Conservation (phyloP, 2,113 vertebrate genomes). For the Nibea albiflora region DNA sequence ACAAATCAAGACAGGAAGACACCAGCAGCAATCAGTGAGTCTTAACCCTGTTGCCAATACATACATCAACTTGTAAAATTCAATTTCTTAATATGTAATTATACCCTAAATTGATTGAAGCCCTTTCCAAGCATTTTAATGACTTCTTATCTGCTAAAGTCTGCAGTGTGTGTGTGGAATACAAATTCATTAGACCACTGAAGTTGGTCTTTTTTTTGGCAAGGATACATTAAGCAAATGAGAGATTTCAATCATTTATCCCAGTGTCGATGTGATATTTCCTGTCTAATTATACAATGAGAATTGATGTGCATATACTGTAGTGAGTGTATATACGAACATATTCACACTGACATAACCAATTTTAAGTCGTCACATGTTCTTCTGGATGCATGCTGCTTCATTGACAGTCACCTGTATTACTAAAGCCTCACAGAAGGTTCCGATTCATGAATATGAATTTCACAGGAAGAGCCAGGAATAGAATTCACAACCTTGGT, state of each 20-base stretch:
- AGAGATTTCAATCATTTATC: background rate
- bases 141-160: slow-evolving; percentile 26
- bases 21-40: background rate
- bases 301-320: background rate
- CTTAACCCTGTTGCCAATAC: slow-evolving; percentile 4
- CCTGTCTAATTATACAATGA: slow-evolving; percentile 10
- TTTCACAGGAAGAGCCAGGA: slow-evolving; percentile 33
- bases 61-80: slow-evolving; percentile 20
- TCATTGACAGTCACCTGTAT: slow-evolving; percentile 16
- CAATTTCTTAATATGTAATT: slow-evolving; percentile 37
- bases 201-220: background rate
- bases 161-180: slow-evolving; percentile 13
- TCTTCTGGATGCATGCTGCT: background rate
- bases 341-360: background rate
- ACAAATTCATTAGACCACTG: slow-evolving; percentile 9
- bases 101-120: slow-evolving; percentile 22
- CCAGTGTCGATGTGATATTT: background rate
- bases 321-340: background rate
- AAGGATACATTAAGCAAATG: background rate
- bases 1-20: background rate
- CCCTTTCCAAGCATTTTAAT: slow-evolving; percentile 29
- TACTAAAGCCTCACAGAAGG: slow-evolving; percentile 21
- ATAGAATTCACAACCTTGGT: slow-evolving; percentile 26
- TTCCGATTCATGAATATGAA: slow-evolving; percentile 44
- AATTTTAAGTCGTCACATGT: slow-evolving; percentile 13